Conservation (phyloP, 2,113 vertebrate genomes). For the Opisthocomus hoazin region DNA sequence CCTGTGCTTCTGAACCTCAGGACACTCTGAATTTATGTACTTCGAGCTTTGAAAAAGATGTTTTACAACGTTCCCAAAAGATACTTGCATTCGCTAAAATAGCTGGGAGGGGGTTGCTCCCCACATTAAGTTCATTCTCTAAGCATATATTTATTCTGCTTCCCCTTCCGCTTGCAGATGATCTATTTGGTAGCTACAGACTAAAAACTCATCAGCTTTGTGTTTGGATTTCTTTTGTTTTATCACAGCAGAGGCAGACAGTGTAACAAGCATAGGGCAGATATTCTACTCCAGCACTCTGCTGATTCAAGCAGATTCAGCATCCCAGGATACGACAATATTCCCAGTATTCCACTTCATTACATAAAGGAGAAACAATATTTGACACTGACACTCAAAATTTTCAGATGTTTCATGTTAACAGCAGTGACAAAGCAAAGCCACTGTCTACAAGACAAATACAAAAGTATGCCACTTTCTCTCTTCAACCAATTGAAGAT, state of each 20-base stretch:
- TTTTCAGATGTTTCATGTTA: not conserved
- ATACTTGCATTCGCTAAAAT: not conserved
- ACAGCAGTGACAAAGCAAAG: not conserved
- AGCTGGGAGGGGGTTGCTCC: accelerated
- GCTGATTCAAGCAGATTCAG: not conserved
- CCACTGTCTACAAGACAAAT: not conserved
- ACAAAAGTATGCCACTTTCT: not conserved
- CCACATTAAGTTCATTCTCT: not conserved
- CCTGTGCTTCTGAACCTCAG: not conserved
- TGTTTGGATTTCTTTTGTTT: not conserved
- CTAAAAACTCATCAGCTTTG: not conserved
- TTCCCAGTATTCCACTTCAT: not conserved
- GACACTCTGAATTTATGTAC: not conserved
- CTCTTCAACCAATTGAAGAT: not conserved
- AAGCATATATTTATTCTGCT: not conserved
- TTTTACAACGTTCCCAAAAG: not conserved
- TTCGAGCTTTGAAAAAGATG: not conserved
- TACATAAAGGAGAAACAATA: not conserved
- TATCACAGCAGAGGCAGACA: not conserved
- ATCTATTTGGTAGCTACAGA: not conserved
- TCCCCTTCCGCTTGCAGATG: not conserved
- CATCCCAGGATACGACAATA: not conserved
- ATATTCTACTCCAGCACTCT: not conserved
- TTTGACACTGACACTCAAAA: not conserved
- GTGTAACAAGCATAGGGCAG: not conserved